Evolutionary conservation across 2,888 invertebrate genomes (phyloP), one percentile per base, ranked within the genome.

Genomic region (Coelopa pilipes): DNA sequence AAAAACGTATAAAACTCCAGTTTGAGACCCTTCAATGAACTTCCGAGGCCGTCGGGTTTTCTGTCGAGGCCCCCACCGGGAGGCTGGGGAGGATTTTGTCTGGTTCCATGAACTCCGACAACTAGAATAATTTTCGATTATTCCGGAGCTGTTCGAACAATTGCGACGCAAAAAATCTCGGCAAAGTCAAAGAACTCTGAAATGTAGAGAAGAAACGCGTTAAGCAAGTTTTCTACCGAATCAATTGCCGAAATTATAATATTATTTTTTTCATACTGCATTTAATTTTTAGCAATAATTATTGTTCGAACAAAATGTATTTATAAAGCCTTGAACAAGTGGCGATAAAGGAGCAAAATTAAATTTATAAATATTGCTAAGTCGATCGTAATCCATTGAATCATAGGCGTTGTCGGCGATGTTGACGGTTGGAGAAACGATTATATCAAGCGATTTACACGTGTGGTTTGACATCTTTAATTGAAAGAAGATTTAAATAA

Each of bases 141-240:
- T 34, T 34, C 34, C 34, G 7, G 7, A 34, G 34, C 7, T 7
- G 34, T 34, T 34, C 34, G 7, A 34, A 34, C 34, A 34, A 34
- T 15, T 13, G 15, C 11, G 15, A 65, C 12, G n/a, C 19, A 66
- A 15, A 49, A 60, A 24, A 34, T 34, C 0, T 19, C 9, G 34
- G 11, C 21, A 67, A 15, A 19, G 21, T 69, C 55, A 57, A 69
- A 1, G 45, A 69, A 67, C 13, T 34, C 24, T 24, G 13, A n/a
- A 34, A 67, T n/a, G 45, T 46, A 12, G 19, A 12, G 19, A 59
- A 59, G 3, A 19, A 59, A 19, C 12, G 17, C 53, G 17, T 53
- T 15, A 53, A 5, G 3, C 15, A 53, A 53, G 17, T n/a, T 34
- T 34, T 34, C 7, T 34, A n/a, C n/a, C 7, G 7, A 34, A 34